Evolutionary conservation across 92 coral and sea anemone species (phyloP), one percentile per base, ranked within the genome.

Genomic region (Siderastrea siderea): DNA sequence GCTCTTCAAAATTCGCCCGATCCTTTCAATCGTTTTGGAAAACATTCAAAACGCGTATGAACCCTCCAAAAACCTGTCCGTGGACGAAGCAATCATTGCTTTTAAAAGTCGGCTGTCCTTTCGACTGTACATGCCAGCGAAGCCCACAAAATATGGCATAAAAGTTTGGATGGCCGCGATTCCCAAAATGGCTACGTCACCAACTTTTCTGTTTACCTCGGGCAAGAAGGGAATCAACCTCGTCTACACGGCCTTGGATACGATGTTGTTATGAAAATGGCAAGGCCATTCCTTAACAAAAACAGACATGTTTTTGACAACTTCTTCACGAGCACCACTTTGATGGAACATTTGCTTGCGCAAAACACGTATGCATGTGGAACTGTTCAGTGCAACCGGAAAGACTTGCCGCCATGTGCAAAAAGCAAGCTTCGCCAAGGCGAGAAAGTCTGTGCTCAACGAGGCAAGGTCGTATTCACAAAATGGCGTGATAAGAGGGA

Each of bases 341-440:
- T 68, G 47, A 38, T 68, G 73, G 73, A 68, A 7, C 13, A 68
- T 43, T 3, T 68, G 47, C 16, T 68, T 6, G 73, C 51, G 6
- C 73, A 68, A 68, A 15, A 68, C 73, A 68, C 73, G 7, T 45
- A 68, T 2, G 73, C 73, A 3, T 68, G 73, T 68, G 73, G 49
- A 8, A 68, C 73, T 46, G 73, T 68, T 26, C 73, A 51, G 2
- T 26, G 73, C 49, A 43, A 38, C 49, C 52, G 38, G 15, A 61
- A 61, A 61, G 66, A 61, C 66, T 61, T 61, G 38, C 38, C 38
- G 38, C 38, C 38, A 26, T 26, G 38, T 26, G 38, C 38, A 26
- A 26, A 26, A 26, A 26, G 38, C 38, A 26, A 26, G 38, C 38
- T 26, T 26, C 0, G 38, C 38, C 38, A 26, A 26, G 38, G 38